These are phyloP conservation scores for Enteromius treurensis DNA, from an alignment of 2,797 vertebrate species.

Conservation along the genomic window DNA sequence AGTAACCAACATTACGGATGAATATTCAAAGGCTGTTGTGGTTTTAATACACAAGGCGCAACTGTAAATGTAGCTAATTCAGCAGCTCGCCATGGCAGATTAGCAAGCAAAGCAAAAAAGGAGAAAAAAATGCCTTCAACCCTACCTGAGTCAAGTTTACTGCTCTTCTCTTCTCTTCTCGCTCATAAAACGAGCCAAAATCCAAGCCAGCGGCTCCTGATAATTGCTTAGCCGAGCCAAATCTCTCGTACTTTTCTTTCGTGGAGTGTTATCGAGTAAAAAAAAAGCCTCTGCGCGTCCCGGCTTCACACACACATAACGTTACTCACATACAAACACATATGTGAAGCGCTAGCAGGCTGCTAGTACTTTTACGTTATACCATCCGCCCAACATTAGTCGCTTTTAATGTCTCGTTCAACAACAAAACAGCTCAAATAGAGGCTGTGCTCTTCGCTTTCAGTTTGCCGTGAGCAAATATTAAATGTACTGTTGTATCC, in stretches of 20 bases:
- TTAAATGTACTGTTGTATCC: slow-evolving; percentile 40
- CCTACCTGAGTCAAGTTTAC: slow-evolving; percentile 55
- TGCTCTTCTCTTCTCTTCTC: slow-evolving; percentile 1
- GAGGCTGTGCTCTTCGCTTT: slow-evolving; percentile 23
- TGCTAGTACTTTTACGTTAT: slow-evolving; percentile 41
- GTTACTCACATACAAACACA: slow-evolving; percentile 25
- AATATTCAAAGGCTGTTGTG: neutral
- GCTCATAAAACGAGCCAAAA: slow-evolving; percentile 41
- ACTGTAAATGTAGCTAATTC: slow-evolving; percentile 40
- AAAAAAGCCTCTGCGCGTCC: slow-evolving; percentile 17
- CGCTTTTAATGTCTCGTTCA: slow-evolving; percentile 4
- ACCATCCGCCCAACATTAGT: slow-evolving; percentile 3
- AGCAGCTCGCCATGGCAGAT: slow-evolving; percentile 46
- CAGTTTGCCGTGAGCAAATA: slow-evolving; percentile 37
- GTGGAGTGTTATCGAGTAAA: slow-evolving; percentile 29
- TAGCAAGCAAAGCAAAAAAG: slow-evolving; percentile 50
- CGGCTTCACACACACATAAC: slow-evolving; percentile 27
- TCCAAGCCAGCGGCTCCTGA: slow-evolving; percentile 13
- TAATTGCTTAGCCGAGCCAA: slow-evolving; percentile 4
- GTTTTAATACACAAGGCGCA: slow-evolving; percentile 19
- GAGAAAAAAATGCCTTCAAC: slow-evolving; percentile 34
- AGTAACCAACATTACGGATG: neutral
- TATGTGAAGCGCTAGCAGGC: slow-evolving; percentile 32
- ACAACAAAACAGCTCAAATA: slow-evolving; percentile 37
- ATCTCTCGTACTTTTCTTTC: slow-evolving; percentile 36